Evolutionary conservation across 2,888 invertebrate genomes (phyloP), one percentile per base, ranked within the genome.

Genomic region (Tetanocera ferruginea): DNA sequence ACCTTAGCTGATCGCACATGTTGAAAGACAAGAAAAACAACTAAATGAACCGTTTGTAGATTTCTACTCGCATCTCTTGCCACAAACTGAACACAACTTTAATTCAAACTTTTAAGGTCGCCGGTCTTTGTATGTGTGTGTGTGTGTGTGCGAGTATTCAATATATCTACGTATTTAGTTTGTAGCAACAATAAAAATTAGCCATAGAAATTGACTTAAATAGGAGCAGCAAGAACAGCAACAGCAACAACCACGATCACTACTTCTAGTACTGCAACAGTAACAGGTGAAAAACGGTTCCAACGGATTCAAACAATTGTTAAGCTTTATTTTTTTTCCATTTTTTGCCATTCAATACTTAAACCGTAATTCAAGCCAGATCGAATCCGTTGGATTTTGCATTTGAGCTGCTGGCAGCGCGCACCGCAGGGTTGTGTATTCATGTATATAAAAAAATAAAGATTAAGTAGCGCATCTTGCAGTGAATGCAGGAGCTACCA

Each of bases 261-360:
- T 28, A 28, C 60, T 66, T n/a, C 37, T 14, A 34, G 73, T 51
- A 69, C 23, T 43, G 62, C 43, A 62, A 19, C 64, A 52, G 49
- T 31, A 70, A 62, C 78, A 78, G 51, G 69, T 37, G 66, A 75
- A 75, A 52, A 75, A 67, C 75, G 67, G 67, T 75, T 75, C 37
- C 52, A 75, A 55, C 75, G 75, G 75, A 67, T 6, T 31, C 23
- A 69, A 23, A 23, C 69, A 69, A 69, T 69, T 69, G 69, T n/a
- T 60, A 14, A 23, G 60, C 43, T 60, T 60, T 25, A 23, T 64
- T 34, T 34, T 31, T 34, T 37, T 17, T 17, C 23, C 19, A 5
- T 55, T 55, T 55, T 3, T 55, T 55, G n/a, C 55, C 23, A 55
- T 55, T 55, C 23, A 55, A n/a, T 55, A 55, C 19, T 23, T 55